Conservation (phyloP, 2,888 invertebrate species). For the Dryocosmus kuriphilus region DNA sequence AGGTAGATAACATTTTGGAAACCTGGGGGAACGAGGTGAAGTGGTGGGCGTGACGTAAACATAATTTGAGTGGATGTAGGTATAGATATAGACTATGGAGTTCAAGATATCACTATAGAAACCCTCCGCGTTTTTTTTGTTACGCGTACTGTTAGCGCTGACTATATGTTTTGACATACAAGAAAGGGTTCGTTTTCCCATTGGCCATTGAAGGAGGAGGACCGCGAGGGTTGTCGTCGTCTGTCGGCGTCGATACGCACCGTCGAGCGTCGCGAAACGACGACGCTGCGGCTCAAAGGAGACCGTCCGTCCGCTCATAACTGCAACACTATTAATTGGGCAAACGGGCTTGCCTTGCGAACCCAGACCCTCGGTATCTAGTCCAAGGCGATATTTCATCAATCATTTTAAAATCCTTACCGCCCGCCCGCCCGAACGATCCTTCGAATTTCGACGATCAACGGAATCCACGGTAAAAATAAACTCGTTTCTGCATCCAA, state of each 20-base stretch:
- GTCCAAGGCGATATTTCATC: slow-evolving; percentile 65
- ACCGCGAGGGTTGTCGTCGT: slow-evolving; percentile 63
- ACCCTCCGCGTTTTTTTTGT: slow-evolving; percentile 56
- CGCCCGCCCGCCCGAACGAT: slow-evolving; percentile 49
- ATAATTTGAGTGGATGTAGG: slow-evolving; percentile 14
- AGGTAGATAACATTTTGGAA: not conserved
- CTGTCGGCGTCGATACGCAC: slow-evolving; percentile 72
- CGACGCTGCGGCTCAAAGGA: slow-evolving; percentile 63
- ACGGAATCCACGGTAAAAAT: slow-evolving; percentile 44
- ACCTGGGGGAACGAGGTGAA: not conserved
- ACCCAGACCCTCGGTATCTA: slow-evolving; percentile 52
- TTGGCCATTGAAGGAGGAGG: slow-evolving; percentile 49
- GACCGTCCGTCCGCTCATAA: slow-evolving; percentile 53
- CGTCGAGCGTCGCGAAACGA: slow-evolving; percentile 70
- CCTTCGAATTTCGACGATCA: slow-evolving; percentile 45
- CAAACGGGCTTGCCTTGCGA: slow-evolving; percentile 51
- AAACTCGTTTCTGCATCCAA: slow-evolving; percentile 19
- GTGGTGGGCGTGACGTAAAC: slow-evolving; percentile 4
- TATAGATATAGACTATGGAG: no score
- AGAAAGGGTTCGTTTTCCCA: slow-evolving; percentile 59
- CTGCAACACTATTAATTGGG: slow-evolving; percentile 61
- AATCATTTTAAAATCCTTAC: slow-evolving; percentile 63
- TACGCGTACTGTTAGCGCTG: slow-evolving; percentile 52
- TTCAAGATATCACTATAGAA: slow-evolving; percentile 21
- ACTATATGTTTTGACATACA: slow-evolving; percentile 62